Evolutionary conservation across 2,888 invertebrate species (phyloP).

Genomic region (Leptopterna dolabrata): DNA sequence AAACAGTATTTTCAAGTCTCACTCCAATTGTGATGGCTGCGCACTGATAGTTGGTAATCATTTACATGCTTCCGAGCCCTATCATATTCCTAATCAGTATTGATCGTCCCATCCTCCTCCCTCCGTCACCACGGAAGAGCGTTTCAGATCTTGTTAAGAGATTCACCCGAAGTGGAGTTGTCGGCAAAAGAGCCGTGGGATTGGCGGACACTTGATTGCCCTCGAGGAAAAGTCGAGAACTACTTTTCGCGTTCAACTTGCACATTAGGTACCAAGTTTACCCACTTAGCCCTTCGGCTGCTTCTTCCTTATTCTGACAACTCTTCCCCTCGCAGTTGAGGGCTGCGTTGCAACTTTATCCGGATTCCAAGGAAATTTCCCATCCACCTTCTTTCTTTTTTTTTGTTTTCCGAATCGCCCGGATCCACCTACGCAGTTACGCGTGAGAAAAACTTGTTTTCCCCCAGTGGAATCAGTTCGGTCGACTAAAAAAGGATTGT

Average conservation of each 20-base stretch:
- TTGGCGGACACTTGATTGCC: slow-evolving; percentile 46
- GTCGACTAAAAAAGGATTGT: neutral
- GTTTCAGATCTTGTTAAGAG: neutral
- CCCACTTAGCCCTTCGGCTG: slow-evolving; percentile 25
- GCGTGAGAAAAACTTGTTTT: neutral
- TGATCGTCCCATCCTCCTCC: neutral
- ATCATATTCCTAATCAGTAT: too few relatives aligned
- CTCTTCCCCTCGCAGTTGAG: neutral
- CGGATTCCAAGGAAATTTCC: slow-evolving; percentile 1
- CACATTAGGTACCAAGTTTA: slow-evolving; percentile 45
- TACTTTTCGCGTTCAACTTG: slow-evolving; percentile 23
- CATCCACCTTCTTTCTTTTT: neutral
- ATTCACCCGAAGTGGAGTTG: slow-evolving; percentile 32
- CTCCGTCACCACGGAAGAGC: neutral
- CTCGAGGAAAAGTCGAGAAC: slow-evolving; percentile 15
- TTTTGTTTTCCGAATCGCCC: neutral
- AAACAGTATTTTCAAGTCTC: too few relatives aligned
- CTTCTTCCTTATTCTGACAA: slow-evolving; percentile 32
- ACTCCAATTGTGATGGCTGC: too few relatives aligned
- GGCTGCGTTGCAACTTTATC: neutral
- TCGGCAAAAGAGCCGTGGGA: slow-evolving; percentile 29
- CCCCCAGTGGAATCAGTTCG: neutral
- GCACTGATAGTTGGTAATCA: too few relatives aligned
- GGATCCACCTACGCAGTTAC: neutral
- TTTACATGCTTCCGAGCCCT: too few relatives aligned